Evolutionary conservation across 2,797 vertebrate species (phyloP), one percentile per base, ranked within the genome.

Genomic region (Sebastiscus tertius): DNA sequence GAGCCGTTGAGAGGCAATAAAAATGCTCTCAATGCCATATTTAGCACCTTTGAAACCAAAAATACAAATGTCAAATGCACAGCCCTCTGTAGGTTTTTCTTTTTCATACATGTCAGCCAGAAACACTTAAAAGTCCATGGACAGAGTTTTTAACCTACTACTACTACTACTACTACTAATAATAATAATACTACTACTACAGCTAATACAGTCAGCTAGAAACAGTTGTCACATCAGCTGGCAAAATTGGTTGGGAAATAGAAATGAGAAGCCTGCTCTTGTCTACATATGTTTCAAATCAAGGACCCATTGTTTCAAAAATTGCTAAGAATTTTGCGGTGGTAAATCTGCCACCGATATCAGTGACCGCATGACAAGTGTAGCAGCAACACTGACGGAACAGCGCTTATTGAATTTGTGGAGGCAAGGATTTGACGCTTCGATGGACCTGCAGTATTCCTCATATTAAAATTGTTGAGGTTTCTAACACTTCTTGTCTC

Each of bases 401-500:
- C 27, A 12, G 13, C 14, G 42, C 5, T 42, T 66, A 27, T 22
- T 54, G 6, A 68, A 55, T 33, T 46, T 18, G 6, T 49, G 2
- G 3, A 42, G 26, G 5, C 34, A 24, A 34, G 6, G 10, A 18
- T 13, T 24, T 68, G 29, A 58, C 2, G 9, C 49, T 66, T 67
- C 7, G 62, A 8, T 18, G 24, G 36, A 75, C 26, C 3, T 6
- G 3, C 8, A 42, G 13, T 49, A 26, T 67, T 68, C 13, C 11
- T 72, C 6, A 29, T 61, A 24, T 22, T 56, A 22, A 72, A 56
- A 13, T 36, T 70, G 26, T 69, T 81, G 6, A 78, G 8, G 6
- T 71, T 73, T 73, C 20, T 61, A 8, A 82, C n/a, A 12, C 54
- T 87, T 72, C 79, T 88, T 84, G 80, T 87, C 81, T 77, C 75